phyloP scores from a whole-genome alignment of 2,113 vertebrate genomes.

The Protomyctophum bolini region DNA sequence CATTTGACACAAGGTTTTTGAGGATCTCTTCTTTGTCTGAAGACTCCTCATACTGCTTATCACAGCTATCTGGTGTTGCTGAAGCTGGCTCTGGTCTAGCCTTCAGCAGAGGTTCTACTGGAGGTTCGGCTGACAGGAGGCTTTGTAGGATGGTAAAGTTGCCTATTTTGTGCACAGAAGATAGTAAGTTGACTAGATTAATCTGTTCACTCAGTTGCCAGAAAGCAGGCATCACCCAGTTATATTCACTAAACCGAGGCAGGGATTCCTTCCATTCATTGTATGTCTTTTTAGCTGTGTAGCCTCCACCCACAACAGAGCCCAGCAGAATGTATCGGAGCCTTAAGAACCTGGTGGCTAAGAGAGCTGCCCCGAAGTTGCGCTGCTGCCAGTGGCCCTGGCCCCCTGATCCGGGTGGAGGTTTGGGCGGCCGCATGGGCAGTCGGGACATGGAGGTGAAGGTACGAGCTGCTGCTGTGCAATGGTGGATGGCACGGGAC shows the following conservation, averaged over 20 bases:
- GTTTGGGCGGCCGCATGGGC: constrained; percentile 80
- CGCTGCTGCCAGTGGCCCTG: constrained; percentile 84
- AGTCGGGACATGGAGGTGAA: constrained; percentile 88
- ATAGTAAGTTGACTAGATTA: constrained; percentile 89
- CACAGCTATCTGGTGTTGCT: too few relatives aligned
- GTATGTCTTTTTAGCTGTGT: constrained; percentile 98
- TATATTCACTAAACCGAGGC: constrained; percentile 95
- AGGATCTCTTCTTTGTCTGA: too few relatives aligned
- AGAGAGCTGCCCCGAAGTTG: constrained; percentile 90
- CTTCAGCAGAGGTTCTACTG: too few relatives aligned
- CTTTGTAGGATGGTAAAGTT: constrained; percentile 90
- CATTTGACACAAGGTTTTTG: constrained; percentile 68
- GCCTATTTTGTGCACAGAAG: constrained; percentile 92
- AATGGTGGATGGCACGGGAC: constrained; percentile 83
- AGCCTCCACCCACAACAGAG: constrained; percentile 95
- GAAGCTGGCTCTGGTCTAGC: too few relatives aligned
- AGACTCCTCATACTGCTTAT: too few relatives aligned
- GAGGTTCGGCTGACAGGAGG: constrained; percentile 79
- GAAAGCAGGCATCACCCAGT: constrained; percentile 95
- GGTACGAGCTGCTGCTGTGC: constrained; percentile 77
- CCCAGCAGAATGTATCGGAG: constrained; percentile 93
- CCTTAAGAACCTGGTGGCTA: constrained; percentile 89
- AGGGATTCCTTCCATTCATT: constrained; percentile 98
- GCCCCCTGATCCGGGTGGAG: constrained; percentile 73
- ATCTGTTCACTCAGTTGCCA: constrained; percentile 95